These are phyloP conservation scores for Blastobasis adustella DNA, from an alignment of 2,888 invertebrate species.

Conservation along the genomic window DNA sequence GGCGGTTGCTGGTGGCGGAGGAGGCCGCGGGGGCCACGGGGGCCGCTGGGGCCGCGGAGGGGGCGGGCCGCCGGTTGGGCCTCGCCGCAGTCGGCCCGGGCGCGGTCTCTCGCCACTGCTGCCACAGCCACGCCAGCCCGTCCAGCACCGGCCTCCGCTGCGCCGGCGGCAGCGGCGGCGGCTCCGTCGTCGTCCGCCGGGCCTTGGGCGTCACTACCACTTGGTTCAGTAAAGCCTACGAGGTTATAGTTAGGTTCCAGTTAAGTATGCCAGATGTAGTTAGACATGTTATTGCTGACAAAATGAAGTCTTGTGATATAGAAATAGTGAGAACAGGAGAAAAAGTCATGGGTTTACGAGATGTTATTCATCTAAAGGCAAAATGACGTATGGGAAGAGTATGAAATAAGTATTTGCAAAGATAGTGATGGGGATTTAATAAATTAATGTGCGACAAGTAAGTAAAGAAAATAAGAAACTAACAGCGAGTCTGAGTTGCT, in stretches of 20 bases:
- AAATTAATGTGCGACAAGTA: background rate
- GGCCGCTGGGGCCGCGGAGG: slow-evolving; percentile 32
- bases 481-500: slow-evolving; percentile 74
- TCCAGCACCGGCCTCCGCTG: slow-evolving; percentile 68
- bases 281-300: background rate
- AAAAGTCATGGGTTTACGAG: too few species aligned
- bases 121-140: slow-evolving; percentile 75
- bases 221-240: slow-evolving; percentile 74
- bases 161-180: slow-evolving; percentile 54
- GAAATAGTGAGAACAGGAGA: too few species aligned
- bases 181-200: slow-evolving; percentile 51
- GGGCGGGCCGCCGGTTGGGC: slow-evolving; percentile 37
- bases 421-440: too few species aligned
- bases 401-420: too few species aligned
- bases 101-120: slow-evolving; percentile 73
- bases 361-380: too few species aligned
- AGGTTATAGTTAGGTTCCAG: slow-evolving; percentile 52
- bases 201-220: slow-evolving; percentile 73
- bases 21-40: slow-evolving; percentile 32
- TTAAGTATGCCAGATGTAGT: slow-evolving; percentile 15
- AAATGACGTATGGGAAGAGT: too few species aligned
- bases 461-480: slow-evolving; percentile 33
- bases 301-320: too few species aligned
- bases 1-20: slow-evolving; percentile 46
- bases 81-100: slow-evolving; percentile 43